Evolutionary conservation across 2,888 invertebrate genomes (phyloP), one percentile per base, ranked within the genome.

Genomic region (Chromoteleia sp.): DNA sequence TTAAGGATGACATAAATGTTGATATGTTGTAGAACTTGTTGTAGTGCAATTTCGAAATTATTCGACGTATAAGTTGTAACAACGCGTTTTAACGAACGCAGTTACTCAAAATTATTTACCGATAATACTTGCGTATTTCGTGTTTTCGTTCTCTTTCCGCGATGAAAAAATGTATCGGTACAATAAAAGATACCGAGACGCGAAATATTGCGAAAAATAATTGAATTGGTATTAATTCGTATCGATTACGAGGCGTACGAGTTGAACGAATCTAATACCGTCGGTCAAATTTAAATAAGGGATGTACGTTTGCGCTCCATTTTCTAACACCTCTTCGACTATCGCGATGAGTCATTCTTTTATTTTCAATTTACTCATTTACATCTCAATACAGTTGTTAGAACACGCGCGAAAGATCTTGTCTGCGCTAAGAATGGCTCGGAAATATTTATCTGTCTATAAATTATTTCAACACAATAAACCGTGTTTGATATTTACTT

Each of bases 311-410:
- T 41, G 7, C 14, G 4, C 14, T 41, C 6, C 0, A 14, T 41
- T 14, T 41, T 41, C 8, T 12, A 5, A 39, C 14, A 41, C 39
- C 10, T 41, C 39, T 41, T 3, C 14, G 5, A 14, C 14, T 14
- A 41, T 50, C 50, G 10, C 19, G 8, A 25, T 10, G n/a, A 45
- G 10, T 21, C 10, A 33, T 33, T 33, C 33, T 29, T 58, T 33
- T 10, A 30, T 48, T 63, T 63, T 33, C 33, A 19, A 14, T 39
- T 48, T 7, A 14, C 10, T 33, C 12, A 67, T 67, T 67, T 52
- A 52, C 65, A 67, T 67, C 4, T 67, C 39, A 67, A 67, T 67
- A 67, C 39, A 67, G 39, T 52, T 39, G 65, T 67, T 52, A 65
- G 36, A 19, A n/a, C 4, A 14, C 2, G n/a, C n/a, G n/a, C 52